Percentiles rank a stretch among this genome's conserved stretches.
Evolutionary conservation across 2,888 invertebrate species (phyloP).

Genomic region (Vannuccia rotundouncinata): DNA sequence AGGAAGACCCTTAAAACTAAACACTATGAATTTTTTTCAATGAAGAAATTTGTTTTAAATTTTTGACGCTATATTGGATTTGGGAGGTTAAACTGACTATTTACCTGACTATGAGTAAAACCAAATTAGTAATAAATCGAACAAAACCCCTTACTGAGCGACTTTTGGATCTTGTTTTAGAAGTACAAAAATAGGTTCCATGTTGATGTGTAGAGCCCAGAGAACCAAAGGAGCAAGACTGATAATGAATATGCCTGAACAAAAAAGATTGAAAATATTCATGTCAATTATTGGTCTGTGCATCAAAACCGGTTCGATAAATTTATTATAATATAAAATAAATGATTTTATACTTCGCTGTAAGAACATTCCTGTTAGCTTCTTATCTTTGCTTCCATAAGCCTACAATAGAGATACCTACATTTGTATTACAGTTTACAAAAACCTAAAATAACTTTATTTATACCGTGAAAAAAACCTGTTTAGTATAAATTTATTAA

Average conservation of each 20-base stretch:
- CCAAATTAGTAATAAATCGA: no score
- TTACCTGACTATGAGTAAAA: no score
- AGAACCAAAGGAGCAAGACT: neutral
- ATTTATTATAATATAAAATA: neutral
- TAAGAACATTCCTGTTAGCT: slow-evolving; percentile 12
- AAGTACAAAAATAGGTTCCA: slow-evolving; percentile 8
- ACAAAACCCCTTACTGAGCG: no score
- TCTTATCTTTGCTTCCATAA: slow-evolving; percentile 9
- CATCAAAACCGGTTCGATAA: no score
- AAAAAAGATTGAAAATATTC: neutral
- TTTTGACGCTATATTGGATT: no score
- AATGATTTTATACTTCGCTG: slow-evolving; percentile 1
- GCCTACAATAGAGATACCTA: slow-evolving; percentile 1
- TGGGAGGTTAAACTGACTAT: no score
- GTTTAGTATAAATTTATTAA: no score
- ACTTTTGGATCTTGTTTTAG: slow-evolving; percentile 17
- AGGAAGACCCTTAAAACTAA: neutral
- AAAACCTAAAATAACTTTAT: no score
- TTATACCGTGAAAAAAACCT: no score
- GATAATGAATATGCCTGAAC: slow-evolving; percentile 1
- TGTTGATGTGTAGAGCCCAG: slow-evolving; percentile 27
- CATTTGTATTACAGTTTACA: no score
- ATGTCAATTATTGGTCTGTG: no score
- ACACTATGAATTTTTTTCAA: neutral
- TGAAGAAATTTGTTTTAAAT: no score